Conservation (phyloP, 1,140 invertebrate species). For the Drosophila neocordata region DNA sequence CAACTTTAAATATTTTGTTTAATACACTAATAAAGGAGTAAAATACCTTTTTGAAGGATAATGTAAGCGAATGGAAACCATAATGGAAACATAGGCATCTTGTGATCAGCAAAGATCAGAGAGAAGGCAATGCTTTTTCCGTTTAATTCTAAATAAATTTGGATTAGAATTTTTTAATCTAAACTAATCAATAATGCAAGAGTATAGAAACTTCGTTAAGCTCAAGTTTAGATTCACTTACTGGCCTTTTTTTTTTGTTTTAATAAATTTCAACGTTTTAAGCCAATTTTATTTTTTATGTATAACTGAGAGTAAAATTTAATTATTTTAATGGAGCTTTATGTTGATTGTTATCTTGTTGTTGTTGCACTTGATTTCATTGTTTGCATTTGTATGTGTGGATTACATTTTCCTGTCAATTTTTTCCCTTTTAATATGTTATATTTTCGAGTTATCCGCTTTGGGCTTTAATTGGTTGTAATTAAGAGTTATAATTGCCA, state of each 20-base stretch:
- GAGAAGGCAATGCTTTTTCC: too few relatives aligned
- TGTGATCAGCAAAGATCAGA: too few relatives aligned
- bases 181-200: too few relatives aligned
- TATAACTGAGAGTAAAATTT: slow-evolving; percentile 59
- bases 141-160: too few relatives aligned
- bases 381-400: slow-evolving; percentile 42
- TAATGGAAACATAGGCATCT: too few relatives aligned
- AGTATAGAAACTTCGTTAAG: not conserved
- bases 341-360: slow-evolving; percentile 49
- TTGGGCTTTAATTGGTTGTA: slow-evolving; percentile 63
- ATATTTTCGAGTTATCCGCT: slow-evolving; percentile 36
- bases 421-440: slow-evolving; percentile 48
- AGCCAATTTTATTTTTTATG: not conserved
- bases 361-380: slow-evolving; percentile 44
- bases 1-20: not conserved
- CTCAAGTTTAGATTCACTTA: too few relatives aligned
- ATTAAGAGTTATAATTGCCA: slow-evolving; percentile 58
- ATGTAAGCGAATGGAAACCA: too few relatives aligned
- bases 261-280: slow-evolving; percentile 24
- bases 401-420: slow-evolving; percentile 58
- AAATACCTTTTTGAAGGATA: too few relatives aligned
- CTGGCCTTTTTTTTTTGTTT: not conserved
- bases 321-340: slow-evolving; percentile 73
- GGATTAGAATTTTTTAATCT: too few relatives aligned
- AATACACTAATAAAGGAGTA: not conserved